These are phyloP conservation scores for Zosterops pallidus DNA, from an alignment of 2,113 vertebrate species.

Conservation along the genomic window DNA sequence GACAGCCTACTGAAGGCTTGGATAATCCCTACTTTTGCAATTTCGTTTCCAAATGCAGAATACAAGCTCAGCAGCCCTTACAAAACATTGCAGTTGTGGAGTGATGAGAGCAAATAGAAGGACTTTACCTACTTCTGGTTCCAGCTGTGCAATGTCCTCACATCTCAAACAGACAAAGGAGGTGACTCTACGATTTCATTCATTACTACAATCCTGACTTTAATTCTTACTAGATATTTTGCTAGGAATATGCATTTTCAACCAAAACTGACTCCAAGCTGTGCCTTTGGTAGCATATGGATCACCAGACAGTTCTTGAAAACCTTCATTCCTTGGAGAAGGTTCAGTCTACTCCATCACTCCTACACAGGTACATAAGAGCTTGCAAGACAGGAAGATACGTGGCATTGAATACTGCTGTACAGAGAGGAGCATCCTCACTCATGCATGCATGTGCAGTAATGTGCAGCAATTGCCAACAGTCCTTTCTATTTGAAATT, in stretches of 20 bases:
- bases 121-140: neutral
- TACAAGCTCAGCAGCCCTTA: neutral
- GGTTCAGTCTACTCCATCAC: neutral
- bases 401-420: neutral
- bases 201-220: neutral
- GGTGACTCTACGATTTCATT: neutral
- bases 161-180: neutral
- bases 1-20: neutral
- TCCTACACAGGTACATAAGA: neutral
- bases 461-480: neutral
- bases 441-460: neutral
- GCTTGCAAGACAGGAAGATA: neutral
- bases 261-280: neutral
- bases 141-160: neutral
- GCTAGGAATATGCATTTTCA: neutral
- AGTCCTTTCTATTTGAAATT: neutral
- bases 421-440: neutral
- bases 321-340: neutral
- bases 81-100: neutral
- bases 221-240: neutral
- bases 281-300: neutral
- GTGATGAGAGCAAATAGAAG: neutral
- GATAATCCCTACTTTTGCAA: neutral
- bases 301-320: neutral
- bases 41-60: neutral